Percentiles rank a stretch among this genome's conserved stretches.
phyloP scores from a whole-genome alignment of 35 echinoderm and acorn worm genomes.

The Nesometra sesokonis region DNA sequence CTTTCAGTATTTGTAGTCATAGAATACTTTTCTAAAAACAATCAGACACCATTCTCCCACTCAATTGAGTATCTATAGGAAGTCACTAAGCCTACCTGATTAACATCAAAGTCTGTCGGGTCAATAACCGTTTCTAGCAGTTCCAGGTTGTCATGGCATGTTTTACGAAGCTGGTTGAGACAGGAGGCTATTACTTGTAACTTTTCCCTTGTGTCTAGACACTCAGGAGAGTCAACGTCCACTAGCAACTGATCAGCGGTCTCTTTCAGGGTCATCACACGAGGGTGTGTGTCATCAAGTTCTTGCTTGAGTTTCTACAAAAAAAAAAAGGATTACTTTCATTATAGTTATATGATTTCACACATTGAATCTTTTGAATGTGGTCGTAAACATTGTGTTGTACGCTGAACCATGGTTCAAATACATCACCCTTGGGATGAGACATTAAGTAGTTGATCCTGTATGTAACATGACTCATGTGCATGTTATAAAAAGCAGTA shows the following conservation, averaged over 20 bases:
- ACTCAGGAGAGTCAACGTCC: constrained; percentile 65
- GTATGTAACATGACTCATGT: no score
- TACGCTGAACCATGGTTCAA: no score
- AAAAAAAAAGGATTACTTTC: background rate
- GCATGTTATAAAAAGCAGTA: no score
- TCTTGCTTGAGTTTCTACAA: constrained; percentile 65
- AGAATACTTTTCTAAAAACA: no score
- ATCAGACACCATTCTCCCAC: no score
- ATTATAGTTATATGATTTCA: no score
- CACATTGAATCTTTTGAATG: no score
- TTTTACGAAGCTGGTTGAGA: constrained; percentile 40
- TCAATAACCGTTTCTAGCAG: constrained; percentile 74
- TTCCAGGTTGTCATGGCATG: constrained; percentile 81
- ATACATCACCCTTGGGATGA: no score
- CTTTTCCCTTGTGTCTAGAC: constrained; percentile 57
- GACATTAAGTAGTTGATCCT: no score
- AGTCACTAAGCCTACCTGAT: constrained; percentile 41
- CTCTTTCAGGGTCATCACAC: constrained; percentile 79
- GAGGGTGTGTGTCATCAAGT: constrained; percentile 71
- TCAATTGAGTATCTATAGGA: no score
- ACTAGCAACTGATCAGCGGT: constrained; percentile 89
- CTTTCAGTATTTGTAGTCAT: no score
- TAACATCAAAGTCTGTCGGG: constrained; percentile 71
- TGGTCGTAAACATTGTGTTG: no score
- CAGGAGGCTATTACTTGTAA: constrained; percentile 69